Evolutionary conservation across 2,888 invertebrate species (phyloP), one percentile per base, ranked within the genome.

Genomic region (Hypolimnas misippus): DNA sequence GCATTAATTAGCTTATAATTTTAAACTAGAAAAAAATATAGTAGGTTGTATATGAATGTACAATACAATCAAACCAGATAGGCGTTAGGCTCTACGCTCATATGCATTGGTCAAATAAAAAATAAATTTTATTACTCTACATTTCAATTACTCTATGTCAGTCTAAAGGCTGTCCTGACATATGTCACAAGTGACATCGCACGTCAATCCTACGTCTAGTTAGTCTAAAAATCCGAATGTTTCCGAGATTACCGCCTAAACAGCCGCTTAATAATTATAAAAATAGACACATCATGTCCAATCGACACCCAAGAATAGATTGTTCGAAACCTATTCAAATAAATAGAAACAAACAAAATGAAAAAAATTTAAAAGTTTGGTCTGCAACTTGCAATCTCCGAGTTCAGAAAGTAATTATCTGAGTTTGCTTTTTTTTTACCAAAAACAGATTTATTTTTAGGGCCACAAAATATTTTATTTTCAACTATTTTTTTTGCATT

Each of bases 171-270:
- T 50, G 33, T 52, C 56, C 12, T 49, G 52, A 57, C 60, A 35
- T 57, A 61, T 58, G 56, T 57, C 60, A 52, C 38, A 60, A 55
- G 59, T 60, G 57, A 55, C 60, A 57, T 53, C 56, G 33, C 19
- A 12, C 50, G 66, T 61, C 68, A 57, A 25, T 68, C 55, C 33
- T 50, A 21, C 42, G 66, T 68, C 66, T 55, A 19, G 66, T 66
- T 66, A 68, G 54, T 46, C 17, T 44, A 49, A 66, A 65, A 65
- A 59, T 51, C 21, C 25, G 38, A 55, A 40, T 40, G 38, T 58
- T 46, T 53, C 52, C 35, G 12, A 53, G 44, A 16, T 17, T n/a
- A 16, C 16, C 12, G 12, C 14, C n/a, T 44, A 21, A 19, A 44
- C 25, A 25, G 25, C 6, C 21, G 29, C 25, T 19, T 14, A 49